phyloP scores from a whole-genome alignment of 1,140 invertebrate genomes.

The Cherax quadricarinatus region DNA sequence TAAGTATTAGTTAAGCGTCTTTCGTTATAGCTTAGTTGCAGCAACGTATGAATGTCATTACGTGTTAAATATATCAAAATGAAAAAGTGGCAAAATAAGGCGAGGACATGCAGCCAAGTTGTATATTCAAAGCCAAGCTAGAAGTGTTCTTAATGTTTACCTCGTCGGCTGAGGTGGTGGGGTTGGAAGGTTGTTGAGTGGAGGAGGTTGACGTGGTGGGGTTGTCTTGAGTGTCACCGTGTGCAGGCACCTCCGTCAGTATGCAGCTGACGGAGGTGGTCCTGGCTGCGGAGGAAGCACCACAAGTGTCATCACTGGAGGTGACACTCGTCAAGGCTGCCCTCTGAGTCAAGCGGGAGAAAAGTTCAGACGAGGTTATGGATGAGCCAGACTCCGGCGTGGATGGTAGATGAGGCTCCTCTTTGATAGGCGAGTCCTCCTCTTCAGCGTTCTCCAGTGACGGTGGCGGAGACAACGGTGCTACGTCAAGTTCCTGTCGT shows the following conservation, averaged over 20 bases:
- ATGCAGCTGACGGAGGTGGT: neutral
- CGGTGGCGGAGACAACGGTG: conserved; percentile 43
- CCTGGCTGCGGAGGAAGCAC: neutral
- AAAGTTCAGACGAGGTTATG: conserved; percentile 16
- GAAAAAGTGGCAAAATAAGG: no score
- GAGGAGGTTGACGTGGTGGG: neutral
- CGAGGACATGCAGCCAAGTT: no score
- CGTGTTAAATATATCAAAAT: no score
- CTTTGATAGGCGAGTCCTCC: conserved; percentile 5
- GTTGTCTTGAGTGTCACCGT: neutral
- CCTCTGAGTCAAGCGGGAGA: neutral
- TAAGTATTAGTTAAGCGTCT: no score
- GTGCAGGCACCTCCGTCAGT: neutral
- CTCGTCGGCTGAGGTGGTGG: no score
- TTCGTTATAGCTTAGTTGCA: no score
- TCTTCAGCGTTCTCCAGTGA: conserved; percentile 54
- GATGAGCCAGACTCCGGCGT: conserved; percentile 46
- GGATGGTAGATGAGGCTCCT: conserved; percentile 36
- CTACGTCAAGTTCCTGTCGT: conserved; percentile 16
- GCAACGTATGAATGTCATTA: no score
- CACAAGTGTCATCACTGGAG: neutral
- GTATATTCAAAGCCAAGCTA: no score
- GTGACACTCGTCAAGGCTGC: neutral
- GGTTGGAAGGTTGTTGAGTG: neutral
- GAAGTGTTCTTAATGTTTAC: no score